These are phyloP conservation scores for Lepidotrigona ventralis DNA, from an alignment of 1,140 invertebrate species.

Conservation along the genomic window DNA sequence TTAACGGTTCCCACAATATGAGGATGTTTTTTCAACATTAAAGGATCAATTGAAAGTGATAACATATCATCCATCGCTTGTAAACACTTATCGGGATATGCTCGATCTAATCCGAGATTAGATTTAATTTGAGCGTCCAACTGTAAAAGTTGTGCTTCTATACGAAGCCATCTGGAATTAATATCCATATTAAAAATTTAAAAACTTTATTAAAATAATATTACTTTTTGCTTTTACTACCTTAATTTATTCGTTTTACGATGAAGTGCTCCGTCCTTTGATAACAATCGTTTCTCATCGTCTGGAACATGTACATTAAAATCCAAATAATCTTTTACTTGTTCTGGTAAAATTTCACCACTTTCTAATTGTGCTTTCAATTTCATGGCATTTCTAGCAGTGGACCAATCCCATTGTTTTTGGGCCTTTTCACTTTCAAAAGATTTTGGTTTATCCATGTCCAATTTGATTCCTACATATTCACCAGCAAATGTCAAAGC, in stretches of 20 bases:
- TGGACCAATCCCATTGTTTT: slow-evolving; percentile 82
- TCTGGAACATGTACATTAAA: slow-evolving; percentile 80
- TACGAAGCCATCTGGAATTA: slow-evolving; percentile 82
- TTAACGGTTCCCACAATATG: slow-evolving; percentile 89
- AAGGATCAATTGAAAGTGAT: slow-evolving; percentile 84
- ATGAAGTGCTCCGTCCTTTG: slow-evolving; percentile 69
- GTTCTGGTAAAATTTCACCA: slow-evolving; percentile 82
- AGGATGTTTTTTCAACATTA: slow-evolving; percentile 93
- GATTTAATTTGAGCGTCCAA: slow-evolving; percentile 88
- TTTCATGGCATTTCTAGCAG: slow-evolving; percentile 81
- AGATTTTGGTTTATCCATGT: slow-evolving; percentile 77
- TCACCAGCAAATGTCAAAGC: slow-evolving; percentile 81
- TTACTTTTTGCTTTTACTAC: slow-evolving; percentile 52
- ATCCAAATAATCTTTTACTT: slow-evolving; percentile 82
- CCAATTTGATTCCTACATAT: slow-evolving; percentile 82
- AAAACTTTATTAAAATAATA: slow-evolving; percentile 1
- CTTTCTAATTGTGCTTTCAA: slow-evolving; percentile 83
- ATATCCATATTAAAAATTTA: slow-evolving; percentile 35
- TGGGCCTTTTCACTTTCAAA: slow-evolving; percentile 80
- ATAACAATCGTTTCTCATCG: slow-evolving; percentile 79
- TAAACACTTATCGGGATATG: slow-evolving; percentile 84
- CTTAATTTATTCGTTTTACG: slow-evolving; percentile 72
- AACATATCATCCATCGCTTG: slow-evolving; percentile 83
- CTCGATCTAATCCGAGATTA: slow-evolving; percentile 83
- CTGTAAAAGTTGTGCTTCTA: slow-evolving; percentile 86